Evolutionary conservation across 2,113 vertebrate species (phyloP).

Genomic region (Siniperca knerii): DNA sequence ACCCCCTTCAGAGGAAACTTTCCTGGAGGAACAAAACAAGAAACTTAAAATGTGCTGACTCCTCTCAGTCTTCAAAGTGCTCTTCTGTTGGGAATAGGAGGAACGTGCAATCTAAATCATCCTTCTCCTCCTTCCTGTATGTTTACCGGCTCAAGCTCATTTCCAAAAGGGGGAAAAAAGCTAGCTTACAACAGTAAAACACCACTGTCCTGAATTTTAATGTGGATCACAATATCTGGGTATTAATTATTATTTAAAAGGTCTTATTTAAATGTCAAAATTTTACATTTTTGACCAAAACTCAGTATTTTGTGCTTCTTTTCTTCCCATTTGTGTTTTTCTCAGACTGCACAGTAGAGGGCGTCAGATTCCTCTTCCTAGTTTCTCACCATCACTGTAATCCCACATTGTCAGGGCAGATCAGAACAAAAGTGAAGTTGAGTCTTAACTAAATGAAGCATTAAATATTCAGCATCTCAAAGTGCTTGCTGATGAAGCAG

Average conservation of each 20-base stretch:
- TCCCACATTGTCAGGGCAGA: constrained; percentile 35
- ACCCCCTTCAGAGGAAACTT: background rate
- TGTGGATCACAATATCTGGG: background rate
- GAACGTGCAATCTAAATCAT: constrained; percentile 42
- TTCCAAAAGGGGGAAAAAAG: background rate
- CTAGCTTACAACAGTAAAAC: background rate
- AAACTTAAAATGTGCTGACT: constrained; percentile 40
- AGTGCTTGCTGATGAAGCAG: constrained; percentile 48
- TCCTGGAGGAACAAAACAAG: constrained; percentile 3
- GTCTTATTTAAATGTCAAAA: background rate
- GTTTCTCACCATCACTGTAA: background rate
- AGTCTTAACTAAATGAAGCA: constrained; percentile 46
- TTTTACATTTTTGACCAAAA: background rate
- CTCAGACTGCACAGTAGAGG: constrained; percentile 61
- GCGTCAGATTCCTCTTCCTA: constrained; percentile 39
- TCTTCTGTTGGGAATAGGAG: constrained; percentile 32
- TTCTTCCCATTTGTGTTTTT: background rate
- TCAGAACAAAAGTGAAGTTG: constrained; percentile 43
- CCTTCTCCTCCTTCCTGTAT: constrained; percentile 14
- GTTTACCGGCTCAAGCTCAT: background rate
- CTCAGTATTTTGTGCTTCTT: background rate
- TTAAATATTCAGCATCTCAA: constrained; percentile 59
- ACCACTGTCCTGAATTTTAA: background rate
- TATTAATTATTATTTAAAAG: background rate
- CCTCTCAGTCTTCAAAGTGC: constrained; percentile 29